These are phyloP conservation scores for Meleagris gallopavo DNA, from an alignment of 2,113 vertebrate genomes.

Conservation along the genomic window DNA sequence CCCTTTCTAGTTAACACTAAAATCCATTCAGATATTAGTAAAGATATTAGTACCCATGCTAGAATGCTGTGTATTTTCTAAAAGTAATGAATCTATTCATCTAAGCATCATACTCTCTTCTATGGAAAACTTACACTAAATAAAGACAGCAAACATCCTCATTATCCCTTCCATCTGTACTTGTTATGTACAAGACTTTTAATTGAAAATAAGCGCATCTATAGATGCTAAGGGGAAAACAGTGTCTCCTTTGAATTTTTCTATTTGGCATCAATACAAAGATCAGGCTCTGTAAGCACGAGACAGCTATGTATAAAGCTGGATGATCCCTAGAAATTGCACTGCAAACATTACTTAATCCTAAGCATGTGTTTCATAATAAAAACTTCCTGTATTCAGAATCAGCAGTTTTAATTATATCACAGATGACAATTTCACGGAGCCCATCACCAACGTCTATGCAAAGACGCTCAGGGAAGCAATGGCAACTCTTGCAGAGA, in stretches of 20 bases:
- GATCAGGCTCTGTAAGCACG: background rate
- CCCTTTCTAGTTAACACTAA: background rate
- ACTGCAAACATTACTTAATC: background rate
- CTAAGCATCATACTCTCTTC: slow-evolving; percentile 19
- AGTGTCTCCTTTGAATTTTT: background rate
- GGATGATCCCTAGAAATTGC: background rate
- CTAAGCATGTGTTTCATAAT: background rate
- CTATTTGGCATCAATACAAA: background rate
- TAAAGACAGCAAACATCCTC: background rate
- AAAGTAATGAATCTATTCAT: background rate
- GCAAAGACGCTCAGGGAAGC: background rate
- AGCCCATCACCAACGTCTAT: background rate
- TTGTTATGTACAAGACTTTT: background rate
- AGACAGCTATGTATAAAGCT: background rate
- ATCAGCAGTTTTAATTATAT: background rate
- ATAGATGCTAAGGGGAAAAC: background rate
- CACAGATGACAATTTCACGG: background rate
- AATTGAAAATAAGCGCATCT: background rate
- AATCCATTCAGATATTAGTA: background rate
- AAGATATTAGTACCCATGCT: background rate
- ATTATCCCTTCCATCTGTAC: background rate
- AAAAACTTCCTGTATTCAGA: background rate
- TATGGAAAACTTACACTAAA: background rate
- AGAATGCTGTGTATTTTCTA: background rate
- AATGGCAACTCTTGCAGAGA: background rate